Evolutionary conservation across 2,888 invertebrate genomes (phyloP).

Genomic region (Agrotis puta): DNA sequence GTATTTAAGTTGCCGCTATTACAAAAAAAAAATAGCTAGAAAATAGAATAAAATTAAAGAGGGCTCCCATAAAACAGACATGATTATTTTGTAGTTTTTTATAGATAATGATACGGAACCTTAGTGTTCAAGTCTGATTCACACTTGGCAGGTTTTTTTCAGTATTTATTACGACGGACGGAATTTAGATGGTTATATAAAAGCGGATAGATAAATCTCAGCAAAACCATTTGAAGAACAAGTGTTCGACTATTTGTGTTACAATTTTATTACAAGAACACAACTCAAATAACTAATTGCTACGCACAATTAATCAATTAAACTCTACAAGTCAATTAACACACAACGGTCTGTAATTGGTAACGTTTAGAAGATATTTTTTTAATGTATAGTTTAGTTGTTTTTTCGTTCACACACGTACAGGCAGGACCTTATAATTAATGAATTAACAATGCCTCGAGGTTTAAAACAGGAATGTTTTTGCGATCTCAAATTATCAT

Average conservation of each 20-base stretch:
- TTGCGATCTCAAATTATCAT: neutral
- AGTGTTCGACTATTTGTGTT: neutral
- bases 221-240: neutral
- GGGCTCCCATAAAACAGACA: too few species aligned
- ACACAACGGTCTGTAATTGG: slow-evolving; percentile 44
- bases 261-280: slow-evolving; percentile 20
- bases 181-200: neutral
- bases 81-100: too few species aligned
- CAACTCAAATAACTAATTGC: slow-evolving; percentile 23
- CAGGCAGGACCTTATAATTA: slow-evolving; percentile 16
- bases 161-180: too few species aligned
- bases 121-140: too few species aligned
- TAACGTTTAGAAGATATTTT: slow-evolving; percentile 36
- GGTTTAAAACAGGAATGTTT: slow-evolving; percentile 6
- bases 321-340: slow-evolving; percentile 53
- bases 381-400: neutral
- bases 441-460: slow-evolving; percentile 39
- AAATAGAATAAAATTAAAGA: too few species aligned
- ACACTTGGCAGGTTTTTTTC: too few species aligned
- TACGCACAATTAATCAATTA: slow-evolving; percentile 54
- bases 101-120: too few species aligned
- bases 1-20: too few species aligned
- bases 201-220: neutral
- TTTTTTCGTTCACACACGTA: slow-evolving; percentile 22
- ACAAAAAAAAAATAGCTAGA: too few species aligned